Base-by-base conservation (phyloP, 35 echinoderm and acorn worm species). In the Ophioderma brevispina region DNA sequence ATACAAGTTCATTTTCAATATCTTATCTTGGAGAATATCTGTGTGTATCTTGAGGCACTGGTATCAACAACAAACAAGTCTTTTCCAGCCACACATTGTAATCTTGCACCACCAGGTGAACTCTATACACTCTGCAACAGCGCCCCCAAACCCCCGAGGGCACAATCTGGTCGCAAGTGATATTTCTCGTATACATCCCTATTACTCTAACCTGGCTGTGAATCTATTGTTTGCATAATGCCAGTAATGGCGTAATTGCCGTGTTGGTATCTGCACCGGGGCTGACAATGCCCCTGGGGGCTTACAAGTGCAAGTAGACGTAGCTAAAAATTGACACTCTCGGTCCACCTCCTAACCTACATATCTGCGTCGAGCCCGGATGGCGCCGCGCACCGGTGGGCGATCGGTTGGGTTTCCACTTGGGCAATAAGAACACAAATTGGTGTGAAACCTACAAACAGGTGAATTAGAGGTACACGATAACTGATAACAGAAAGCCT, bases 341-440 rank as follows among this genome's bases (percentile, higher is more conserved):
- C 28, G 59, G 59, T 70, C 59, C 59, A 70, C 59, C 59, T 70
- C 28, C 59, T 70, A 70, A 70, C 59, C 59, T 70, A 70, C 59
- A 70, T 70, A 70, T 18, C 59, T 70, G 28, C 59, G 17, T 70
- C 17, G 59, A 70, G 59, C 59, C 59, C 59, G 59, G 59, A 70
- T 70, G 59, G 59, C 59, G 59, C 59, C 59, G 23, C 59, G 28
- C 59, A 70, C 59, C 59, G 59, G 59, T 70, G 59, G 59, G 17
- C 59, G n/a, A 25, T 70, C 59, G 59, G 59, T 70, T 70, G 59
- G 59, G 59, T 70, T 70, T 70, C 59, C n/a, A 70, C n/a, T 30
- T 25, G 28, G 28, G 59, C 59, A 70, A 70, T 70, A 70, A 70
- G 59, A 25, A 70, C 59, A 70, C 59, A 70, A 70, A 70, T 70